phyloP scores from a whole-genome alignment of 1,140 invertebrate genomes.

The Zophobas atratus region DNA sequence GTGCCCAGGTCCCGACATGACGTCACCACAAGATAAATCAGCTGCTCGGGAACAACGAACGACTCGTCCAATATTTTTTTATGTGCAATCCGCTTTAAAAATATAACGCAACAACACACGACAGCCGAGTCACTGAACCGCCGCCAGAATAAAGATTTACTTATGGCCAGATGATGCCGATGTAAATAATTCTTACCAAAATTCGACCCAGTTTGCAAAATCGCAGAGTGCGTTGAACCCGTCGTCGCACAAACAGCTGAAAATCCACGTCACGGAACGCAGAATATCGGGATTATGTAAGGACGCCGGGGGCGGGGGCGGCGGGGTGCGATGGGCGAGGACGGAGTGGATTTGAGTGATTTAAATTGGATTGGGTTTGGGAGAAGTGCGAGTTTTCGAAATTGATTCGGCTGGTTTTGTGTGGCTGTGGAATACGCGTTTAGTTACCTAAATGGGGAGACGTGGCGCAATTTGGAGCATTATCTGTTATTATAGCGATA shows the following conservation, averaged over 20 bases:
- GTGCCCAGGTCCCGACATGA: neutral
- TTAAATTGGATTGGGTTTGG: too few species aligned
- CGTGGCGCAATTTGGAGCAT: too few species aligned
- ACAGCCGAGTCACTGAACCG: conserved; percentile 50
- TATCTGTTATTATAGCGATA: too few species aligned
- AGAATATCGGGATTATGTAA: conserved; percentile 18
- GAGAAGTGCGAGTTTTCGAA: too few species aligned
- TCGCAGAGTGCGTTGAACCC: conserved; percentile 44
- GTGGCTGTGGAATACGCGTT: too few species aligned
- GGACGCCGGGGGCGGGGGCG: conserved; percentile 4
- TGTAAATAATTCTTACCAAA: conserved; percentile 58
- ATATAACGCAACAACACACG: conserved; percentile 1
- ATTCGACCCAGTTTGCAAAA: conserved; percentile 59
- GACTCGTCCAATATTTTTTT: conserved; percentile 41
- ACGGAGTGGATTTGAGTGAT: neutral
- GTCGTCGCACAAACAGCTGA: conserved; percentile 47
- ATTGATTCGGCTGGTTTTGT: too few species aligned
- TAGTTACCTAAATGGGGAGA: too few species aligned
- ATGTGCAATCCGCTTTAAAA: conserved; percentile 13
- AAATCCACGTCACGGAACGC: conserved; percentile 51
- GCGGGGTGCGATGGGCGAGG: neutral
- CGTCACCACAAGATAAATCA: conserved; percentile 30
- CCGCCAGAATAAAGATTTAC: conserved; percentile 39
- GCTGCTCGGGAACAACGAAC: conserved; percentile 20
- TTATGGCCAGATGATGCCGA: conserved; percentile 41